Evolutionary conservation across 2,113 vertebrate genomes (phyloP), one percentile per base, ranked within the genome.

Genomic region (Hippoglossus stenolepis): DNA sequence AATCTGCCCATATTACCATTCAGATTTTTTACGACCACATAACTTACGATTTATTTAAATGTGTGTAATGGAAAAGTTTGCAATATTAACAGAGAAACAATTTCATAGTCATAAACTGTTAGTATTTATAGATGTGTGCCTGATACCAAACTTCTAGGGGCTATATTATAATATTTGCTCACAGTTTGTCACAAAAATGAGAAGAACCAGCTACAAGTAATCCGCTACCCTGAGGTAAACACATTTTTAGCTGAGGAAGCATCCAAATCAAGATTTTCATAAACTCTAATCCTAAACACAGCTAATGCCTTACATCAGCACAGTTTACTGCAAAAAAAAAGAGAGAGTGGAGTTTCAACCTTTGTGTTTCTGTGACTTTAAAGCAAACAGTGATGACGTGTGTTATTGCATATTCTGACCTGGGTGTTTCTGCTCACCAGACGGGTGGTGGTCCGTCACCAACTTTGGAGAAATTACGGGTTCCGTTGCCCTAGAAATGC

Each of bases 401-500:
- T 23, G 59, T 76, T 24, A 23, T 59, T 74, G 40, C 15, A 67
- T 2, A 35, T 60, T 51, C 45, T 69, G 45, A 73, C 31, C 28
- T 24, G 2, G n/a, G 3, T 69, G 28, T 70, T 65, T 84, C 35
- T 89, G 49, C 68, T 81, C 51, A 18, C 63, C 79, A 99, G 98
- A 95, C 76, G 96, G 94, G 23, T 99, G 97, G 98, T 99, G 98
- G 98, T 90, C 91, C 6, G 70, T 97, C 67, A 92, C 85, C 73
- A 93, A 90, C 78, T 96, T 99, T 0, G 97, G 96, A 73, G 97
- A 98, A 70, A 96, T 99, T 85, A 95, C 95, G 21, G 97, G 98
- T 83, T 95, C 93, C 0, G 96, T 99, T 82, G 96, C 97, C 18
- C 96, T 99, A 86, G 97, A 99, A 92, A 97, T 99, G 97, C 96